Base-by-base conservation (phyloP, 2,797 vertebrate species). In the Ambastaia sidthimunki region DNA sequence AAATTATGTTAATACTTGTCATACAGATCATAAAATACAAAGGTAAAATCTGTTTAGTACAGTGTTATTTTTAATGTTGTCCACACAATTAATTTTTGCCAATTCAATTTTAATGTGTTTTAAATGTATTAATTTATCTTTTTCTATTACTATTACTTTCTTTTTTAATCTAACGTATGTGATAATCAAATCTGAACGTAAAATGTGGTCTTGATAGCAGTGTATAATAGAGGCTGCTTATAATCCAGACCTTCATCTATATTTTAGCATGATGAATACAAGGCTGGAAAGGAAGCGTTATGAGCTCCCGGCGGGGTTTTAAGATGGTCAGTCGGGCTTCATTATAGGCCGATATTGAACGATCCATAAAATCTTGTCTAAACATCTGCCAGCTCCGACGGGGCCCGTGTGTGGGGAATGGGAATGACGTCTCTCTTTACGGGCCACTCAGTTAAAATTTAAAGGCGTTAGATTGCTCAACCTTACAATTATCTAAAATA, bases 331-430 rank as follows among this genome's bases (percentile, higher is more conserved):
- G 95, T 97, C 95, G 95, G 95, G 95, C 95, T 97, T 97, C 96
- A 97, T 98, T 97, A 97, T 92, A 89, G 93, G 90, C 90, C 93
- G 91, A 95, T 96, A 97, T 95, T 95, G 96, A 96, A 95, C 96
- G 93, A 97, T 98, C 96, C 96, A 97, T 97, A 97, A 97, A 97
- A 96, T 95, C 95, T 95, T 97, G 96, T 97, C 95, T 97, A 95
- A 96, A 96, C 97, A 97, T 96, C 97, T 97, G 96, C 95, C 95
- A 96, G 93, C 94, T 94, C 93, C 92, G 94, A 97, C 96, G 94
- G 94, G 88, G 93, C 92, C 84, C 88, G 55, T 5, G 65, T 65
- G 37, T 85, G 90, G 94, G 4, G 48, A 50, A 94, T 95, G 94
- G 94, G 93, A 92, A 94, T 96, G 95, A 95, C 92, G 90, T 93